phyloP scores from a whole-genome alignment of 2,113 vertebrate genomes.

The Phaethon lepturus region DNA sequence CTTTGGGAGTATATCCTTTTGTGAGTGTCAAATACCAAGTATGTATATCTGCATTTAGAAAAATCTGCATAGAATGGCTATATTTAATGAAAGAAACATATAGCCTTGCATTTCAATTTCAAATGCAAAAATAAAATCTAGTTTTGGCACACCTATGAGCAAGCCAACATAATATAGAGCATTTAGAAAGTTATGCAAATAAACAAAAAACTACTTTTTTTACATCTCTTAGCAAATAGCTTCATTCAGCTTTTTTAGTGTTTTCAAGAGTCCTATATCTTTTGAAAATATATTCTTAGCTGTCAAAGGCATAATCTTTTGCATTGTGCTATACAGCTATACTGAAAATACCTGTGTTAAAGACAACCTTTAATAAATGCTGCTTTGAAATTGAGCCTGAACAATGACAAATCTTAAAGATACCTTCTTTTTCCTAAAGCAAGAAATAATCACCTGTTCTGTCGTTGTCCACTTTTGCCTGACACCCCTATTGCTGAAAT shows the following conservation, averaged over 20 bases:
- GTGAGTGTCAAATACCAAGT: neutral
- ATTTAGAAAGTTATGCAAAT: conserved; percentile 24
- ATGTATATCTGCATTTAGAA: neutral
- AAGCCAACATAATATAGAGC: neutral
- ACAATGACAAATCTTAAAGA: neutral
- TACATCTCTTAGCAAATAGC: neutral
- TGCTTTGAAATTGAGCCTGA: conserved; percentile 24
- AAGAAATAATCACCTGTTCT: neutral
- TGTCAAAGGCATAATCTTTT: neutral
- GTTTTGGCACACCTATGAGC: neutral
- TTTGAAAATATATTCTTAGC: conserved; percentile 21
- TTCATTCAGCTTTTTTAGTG: conserved; percentile 5
- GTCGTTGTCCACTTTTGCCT: neutral
- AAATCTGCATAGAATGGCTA: neutral
- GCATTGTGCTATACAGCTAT: neutral
- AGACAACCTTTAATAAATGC: neutral
- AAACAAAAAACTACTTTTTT: neutral
- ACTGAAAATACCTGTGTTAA: conserved; percentile 12
- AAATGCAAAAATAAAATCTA: neutral
- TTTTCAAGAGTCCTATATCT: neutral
- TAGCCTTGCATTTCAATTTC: neutral
- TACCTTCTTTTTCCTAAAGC: neutral
- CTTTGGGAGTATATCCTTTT: neutral
- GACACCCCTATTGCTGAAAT: neutral
- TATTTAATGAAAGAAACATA: neutral